Conservation (phyloP, 2,888 invertebrate species). For the Chamaedrilus cognettii region DNA sequence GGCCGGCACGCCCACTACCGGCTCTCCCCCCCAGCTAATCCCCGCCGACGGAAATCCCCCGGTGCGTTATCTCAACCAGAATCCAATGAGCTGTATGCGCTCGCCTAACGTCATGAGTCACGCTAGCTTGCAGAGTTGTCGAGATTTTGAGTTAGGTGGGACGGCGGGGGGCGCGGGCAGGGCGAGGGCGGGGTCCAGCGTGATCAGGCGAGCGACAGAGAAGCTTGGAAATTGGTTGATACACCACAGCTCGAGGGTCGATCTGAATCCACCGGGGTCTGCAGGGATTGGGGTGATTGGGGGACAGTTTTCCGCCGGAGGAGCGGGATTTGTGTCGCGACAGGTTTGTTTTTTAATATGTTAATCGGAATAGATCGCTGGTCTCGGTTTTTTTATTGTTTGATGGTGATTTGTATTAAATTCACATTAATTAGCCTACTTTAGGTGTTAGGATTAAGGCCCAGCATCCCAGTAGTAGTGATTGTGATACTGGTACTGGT, state of each 20-base stretch:
- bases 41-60: too few relatives aligned
- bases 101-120: conserved; percentile 22
- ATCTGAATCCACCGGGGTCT: conserved; percentile 13
- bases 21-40: too few relatives aligned
- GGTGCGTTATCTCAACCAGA: conserved; percentile 28
- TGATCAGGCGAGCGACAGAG: conserved; percentile 16
- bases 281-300: too few relatives aligned
- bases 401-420: too few relatives aligned
- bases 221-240: conserved; percentile 24
- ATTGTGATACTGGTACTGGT: too few relatives aligned
- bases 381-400: too few relatives aligned
- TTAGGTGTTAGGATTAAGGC: too few relatives aligned
- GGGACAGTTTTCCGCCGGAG: too few relatives aligned
- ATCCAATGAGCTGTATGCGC: conserved; percentile 31
- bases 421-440: too few relatives aligned
- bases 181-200: not conserved
- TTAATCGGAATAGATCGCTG: too few relatives aligned
- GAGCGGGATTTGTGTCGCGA: conserved; percentile 6
- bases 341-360: too few relatives aligned
- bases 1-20: not conserved
- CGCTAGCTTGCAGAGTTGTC: conserved; percentile 28
- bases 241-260: conserved; percentile 21
- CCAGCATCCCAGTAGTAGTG: too few relatives aligned
- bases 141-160: conserved; percentile 7
- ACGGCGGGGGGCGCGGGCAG: conserved; percentile 7